A percentile compares a stretch with the other conserved stretches of the same genome.
Conservation (phyloP, 2,888 invertebrate species). For the Trissolcus brochymenae region DNA sequence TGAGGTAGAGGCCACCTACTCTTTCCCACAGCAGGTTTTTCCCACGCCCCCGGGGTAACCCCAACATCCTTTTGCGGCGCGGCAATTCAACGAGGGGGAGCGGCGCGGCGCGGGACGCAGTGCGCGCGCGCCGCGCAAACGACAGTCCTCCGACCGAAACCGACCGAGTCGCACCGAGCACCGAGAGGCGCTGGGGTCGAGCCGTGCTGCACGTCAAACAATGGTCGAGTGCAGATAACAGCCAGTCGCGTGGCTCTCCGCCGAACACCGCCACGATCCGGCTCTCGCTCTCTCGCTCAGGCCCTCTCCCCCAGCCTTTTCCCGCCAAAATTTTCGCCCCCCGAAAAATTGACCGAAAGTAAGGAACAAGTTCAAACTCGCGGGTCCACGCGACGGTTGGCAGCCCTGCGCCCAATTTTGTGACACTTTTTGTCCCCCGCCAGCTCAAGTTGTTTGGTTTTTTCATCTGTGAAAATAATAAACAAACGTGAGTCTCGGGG, state of each 20-base stretch:
- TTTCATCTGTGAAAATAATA: too few species aligned
- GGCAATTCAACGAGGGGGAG: slow-evolving; percentile 71
- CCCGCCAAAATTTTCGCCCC: background rate
- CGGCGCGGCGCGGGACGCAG: slow-evolving; percentile 37
- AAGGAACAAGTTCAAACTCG: slow-evolving; percentile 24
- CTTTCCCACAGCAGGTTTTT: slow-evolving; percentile 89
- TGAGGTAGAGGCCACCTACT: slow-evolving; percentile 84
- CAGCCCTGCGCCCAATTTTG: slow-evolving; percentile 19
- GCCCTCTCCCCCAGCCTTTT: background rate
- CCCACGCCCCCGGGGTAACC: slow-evolving; percentile 88
- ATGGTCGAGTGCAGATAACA: slow-evolving; percentile 65
- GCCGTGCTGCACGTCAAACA: slow-evolving; percentile 66
- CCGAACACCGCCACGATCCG: background rate
- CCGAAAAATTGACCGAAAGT: background rate
- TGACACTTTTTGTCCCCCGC: background rate
- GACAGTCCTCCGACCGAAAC: slow-evolving; percentile 41
- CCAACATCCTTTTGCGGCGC: slow-evolving; percentile 83
- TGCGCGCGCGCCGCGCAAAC: slow-evolving; percentile 39
- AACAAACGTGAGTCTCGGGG: too few species aligned
- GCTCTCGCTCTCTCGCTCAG: background rate
- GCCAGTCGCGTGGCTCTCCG: slow-evolving; percentile 1
- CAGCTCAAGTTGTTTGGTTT: too few species aligned
- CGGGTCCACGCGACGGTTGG: slow-evolving; percentile 41
- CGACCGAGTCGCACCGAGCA: slow-evolving; percentile 36
- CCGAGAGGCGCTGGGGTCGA: slow-evolving; percentile 69